Evolutionary conservation across 2,888 invertebrate species (phyloP).

Genomic region (Elmis aenea): DNA sequence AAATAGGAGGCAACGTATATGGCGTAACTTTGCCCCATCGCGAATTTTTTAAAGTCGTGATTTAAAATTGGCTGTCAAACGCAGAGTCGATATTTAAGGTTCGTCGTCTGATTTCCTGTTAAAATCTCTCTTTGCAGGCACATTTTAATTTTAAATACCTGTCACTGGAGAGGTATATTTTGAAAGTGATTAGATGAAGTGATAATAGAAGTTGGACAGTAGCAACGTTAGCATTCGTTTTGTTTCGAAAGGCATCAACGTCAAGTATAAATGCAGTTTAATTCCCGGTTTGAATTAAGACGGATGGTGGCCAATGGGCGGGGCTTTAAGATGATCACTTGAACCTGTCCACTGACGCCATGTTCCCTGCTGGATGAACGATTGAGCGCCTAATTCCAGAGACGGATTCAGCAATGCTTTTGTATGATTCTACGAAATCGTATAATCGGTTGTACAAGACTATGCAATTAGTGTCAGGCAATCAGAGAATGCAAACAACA

Average conservation of each 20-base stretch:
- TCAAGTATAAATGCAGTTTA: slow-evolving; percentile 33
- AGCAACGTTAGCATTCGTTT: slow-evolving; percentile 13
- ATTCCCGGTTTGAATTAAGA: slow-evolving; percentile 33
- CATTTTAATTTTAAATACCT: too few species aligned
- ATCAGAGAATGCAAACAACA: too few species aligned
- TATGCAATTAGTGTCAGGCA: too few species aligned
- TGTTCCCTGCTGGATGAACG: slow-evolving; percentile 25
- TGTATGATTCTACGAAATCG: background rate
- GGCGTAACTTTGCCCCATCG: slow-evolving; percentile 3
- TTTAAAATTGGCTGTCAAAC: too few species aligned
- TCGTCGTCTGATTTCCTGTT: slow-evolving; percentile 9
- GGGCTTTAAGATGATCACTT: slow-evolving; percentile 27
- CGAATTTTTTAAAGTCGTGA: slow-evolving; percentile 3
- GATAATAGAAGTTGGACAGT: slow-evolving; percentile 7
- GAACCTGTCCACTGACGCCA: slow-evolving; percentile 31
- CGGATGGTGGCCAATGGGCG: slow-evolving; percentile 30
- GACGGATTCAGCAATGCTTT: slow-evolving; percentile 13
- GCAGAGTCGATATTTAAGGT: slow-evolving; percentile 1
- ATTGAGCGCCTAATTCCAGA: slow-evolving; percentile 18
- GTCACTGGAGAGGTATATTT: too few species aligned
- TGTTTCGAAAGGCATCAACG: slow-evolving; percentile 30
- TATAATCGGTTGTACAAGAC: too few species aligned
- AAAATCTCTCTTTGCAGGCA: too few species aligned
- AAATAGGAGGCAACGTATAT: slow-evolving; percentile 7
- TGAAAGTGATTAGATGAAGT: too few species aligned